Percentiles rank a stretch among this genome's conserved stretches.
phyloP scores from a whole-genome alignment of 2,113 vertebrate genomes.

The Perca fluviatilis region DNA sequence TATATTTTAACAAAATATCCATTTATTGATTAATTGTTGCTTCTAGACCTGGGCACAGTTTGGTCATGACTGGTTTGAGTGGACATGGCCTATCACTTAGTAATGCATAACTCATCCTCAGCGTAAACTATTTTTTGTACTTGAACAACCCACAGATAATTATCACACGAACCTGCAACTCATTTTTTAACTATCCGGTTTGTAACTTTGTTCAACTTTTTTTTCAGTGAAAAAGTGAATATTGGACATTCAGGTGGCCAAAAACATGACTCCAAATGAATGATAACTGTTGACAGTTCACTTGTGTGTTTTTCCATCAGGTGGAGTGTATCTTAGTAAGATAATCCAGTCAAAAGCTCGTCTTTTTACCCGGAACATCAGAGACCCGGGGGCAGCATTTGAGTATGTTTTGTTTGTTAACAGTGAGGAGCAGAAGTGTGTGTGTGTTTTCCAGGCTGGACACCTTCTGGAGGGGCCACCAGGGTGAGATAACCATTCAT shows the following conservation, averaged over 20 bases:
- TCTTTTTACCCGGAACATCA: conserved; percentile 85
- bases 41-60: background rate
- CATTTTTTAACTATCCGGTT: too few relatives aligned
- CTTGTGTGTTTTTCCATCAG: conserved; percentile 54
- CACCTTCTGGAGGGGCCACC: conserved; percentile 88
- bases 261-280: background rate
- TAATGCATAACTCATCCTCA: background rate
- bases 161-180: background rate
- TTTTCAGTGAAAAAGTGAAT: background rate
- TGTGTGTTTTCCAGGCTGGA: conserved; percentile 88
- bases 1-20: background rate
- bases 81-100: background rate
- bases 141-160: background rate
- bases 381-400: conserved; percentile 83
- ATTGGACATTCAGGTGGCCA: background rate
- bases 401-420: conserved; percentile 89
- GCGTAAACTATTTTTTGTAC: background rate
- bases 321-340: conserved; percentile 76
- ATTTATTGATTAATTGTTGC: background rate
- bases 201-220: too few relatives aligned
- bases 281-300: conserved; percentile 8
- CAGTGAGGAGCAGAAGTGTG: conserved; percentile 77
- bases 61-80: background rate
- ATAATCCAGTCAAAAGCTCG: conserved; percentile 80
- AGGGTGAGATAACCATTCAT: conserved; percentile 81